Percentiles rank a stretch among this genome's conserved stretches.
Evolutionary conservation across 1,140 invertebrate genomes (phyloP).

Genomic region (Pararge aegeria): DNA sequence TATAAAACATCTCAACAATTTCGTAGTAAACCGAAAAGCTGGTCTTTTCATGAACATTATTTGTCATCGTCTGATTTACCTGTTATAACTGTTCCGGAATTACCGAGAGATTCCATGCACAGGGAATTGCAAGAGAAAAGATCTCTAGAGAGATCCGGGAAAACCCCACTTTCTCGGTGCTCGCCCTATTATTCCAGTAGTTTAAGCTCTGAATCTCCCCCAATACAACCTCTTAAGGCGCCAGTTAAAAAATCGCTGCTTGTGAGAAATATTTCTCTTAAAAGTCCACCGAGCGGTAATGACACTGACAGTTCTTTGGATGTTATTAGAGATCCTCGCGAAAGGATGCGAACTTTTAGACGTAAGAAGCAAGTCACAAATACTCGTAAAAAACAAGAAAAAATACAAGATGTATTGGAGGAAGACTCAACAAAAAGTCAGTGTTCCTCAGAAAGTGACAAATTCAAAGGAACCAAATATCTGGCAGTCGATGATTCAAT

Average conservation of each 20-base stretch:
- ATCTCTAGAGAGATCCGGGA: constrained; percentile 60
- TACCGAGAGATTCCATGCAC: constrained; percentile 52
- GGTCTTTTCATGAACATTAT: constrained; percentile 83
- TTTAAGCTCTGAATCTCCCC: constrained; percentile 84
- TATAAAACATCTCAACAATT: constrained; percentile 81
- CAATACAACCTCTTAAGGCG: constrained; percentile 81
- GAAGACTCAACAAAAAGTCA: constrained; percentile 78
- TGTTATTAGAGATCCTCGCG: constrained; percentile 81
- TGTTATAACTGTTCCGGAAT: constrained; percentile 65
- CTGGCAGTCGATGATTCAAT: constrained; percentile 62
- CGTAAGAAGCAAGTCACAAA: constrained; percentile 81
- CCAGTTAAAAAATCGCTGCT: constrained; percentile 80
- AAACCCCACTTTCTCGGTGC: constrained; percentile 81
- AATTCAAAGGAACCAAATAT: constrained; percentile 64
- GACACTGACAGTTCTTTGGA: constrained; percentile 85
- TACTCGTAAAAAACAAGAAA: constrained; percentile 79
- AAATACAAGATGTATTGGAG: constrained; percentile 79
- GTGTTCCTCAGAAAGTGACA: constrained; percentile 78
- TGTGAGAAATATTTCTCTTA: constrained; percentile 76
- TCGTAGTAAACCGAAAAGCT: constrained; percentile 80
- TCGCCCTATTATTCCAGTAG: constrained; percentile 86
- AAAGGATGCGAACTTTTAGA: constrained; percentile 82
- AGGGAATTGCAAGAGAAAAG: constrained; percentile 74
- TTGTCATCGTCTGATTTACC: constrained; percentile 73
- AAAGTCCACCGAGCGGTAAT: constrained; percentile 85